phyloP scores from a whole-genome alignment of 2,113 vertebrate species.

The Dipodomys spectabilis region DNA sequence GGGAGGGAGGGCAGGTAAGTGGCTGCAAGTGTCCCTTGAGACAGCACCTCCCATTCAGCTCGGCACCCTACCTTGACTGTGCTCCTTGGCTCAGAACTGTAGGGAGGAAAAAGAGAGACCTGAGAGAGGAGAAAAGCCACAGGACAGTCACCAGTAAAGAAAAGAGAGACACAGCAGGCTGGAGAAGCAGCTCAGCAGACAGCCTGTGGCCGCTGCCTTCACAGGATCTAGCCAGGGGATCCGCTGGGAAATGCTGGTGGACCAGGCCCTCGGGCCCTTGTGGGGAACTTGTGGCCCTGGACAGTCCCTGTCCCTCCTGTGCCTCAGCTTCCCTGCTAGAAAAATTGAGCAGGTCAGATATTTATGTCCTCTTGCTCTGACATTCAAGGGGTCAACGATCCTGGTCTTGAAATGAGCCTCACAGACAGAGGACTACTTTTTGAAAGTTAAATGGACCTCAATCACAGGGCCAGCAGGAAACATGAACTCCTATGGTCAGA shows the following conservation, averaged over 20 bases:
- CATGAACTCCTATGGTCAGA: background rate
- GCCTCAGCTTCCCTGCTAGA: background rate
- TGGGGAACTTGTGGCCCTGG: background rate
- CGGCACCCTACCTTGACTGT: background rate
- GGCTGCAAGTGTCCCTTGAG: background rate
- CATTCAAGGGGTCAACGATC: background rate
- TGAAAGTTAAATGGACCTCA: background rate
- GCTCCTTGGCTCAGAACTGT: conserved; percentile 65
- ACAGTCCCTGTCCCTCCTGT: background rate
- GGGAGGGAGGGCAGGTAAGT: background rate
- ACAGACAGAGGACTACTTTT: background rate
- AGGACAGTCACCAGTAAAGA: background rate
- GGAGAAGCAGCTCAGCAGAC: background rate
- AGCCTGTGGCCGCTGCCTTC: background rate
- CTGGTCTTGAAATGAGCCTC: background rate
- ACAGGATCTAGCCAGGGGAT: fast-evolving
- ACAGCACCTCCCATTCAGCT: background rate
- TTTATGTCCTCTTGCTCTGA: background rate
- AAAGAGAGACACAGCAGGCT: background rate
- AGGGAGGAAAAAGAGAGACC: conserved; percentile 66
- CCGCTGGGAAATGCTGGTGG: background rate
- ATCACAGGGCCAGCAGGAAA: background rate
- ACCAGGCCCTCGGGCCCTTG: background rate
- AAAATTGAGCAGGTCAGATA: background rate
- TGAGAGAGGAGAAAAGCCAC: conserved; percentile 57